These are phyloP conservation scores for Alloscopus bannaensis DNA, from an alignment of 2,888 invertebrate species.

Conservation along the genomic window DNA sequence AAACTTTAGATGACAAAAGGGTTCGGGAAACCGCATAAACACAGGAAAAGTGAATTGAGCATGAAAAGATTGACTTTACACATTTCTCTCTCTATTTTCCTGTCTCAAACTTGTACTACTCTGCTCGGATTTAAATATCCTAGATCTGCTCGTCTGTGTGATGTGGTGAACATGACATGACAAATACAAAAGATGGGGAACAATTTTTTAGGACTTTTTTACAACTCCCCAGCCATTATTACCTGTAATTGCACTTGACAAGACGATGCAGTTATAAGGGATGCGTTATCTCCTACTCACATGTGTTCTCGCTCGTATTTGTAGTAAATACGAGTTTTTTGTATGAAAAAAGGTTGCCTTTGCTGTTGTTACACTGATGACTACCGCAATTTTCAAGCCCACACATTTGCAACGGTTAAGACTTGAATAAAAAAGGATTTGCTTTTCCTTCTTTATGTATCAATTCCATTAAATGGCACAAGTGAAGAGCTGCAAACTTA, in stretches of 20 bases:
- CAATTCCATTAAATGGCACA: too few species aligned
- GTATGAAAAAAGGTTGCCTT: too few species aligned
- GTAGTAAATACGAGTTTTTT: too few species aligned
- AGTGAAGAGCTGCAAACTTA: neutral
- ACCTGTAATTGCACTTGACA: conserved; percentile 19
- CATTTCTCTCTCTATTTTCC: neutral
- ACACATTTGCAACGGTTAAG: conserved; percentile 18
- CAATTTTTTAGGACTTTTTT: neutral
- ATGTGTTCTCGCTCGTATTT: too few species aligned
- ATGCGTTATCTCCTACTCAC: neutral
- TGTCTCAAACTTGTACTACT: too few species aligned
- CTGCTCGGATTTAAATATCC: conserved; percentile 16
- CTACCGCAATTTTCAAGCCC: conserved; percentile 9
- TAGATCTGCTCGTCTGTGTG: neutral
- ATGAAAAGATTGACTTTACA: conserved; percentile 1
- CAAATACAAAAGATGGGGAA: too few species aligned
- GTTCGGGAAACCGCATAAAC: conserved; percentile 14
- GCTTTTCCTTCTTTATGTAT: conserved; percentile 1
- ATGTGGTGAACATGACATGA: too few species aligned
- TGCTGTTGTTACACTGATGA: neutral
- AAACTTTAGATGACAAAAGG: neutral
- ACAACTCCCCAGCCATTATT: neutral
- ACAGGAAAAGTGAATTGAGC: conserved; percentile 17
- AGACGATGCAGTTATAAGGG: neutral
- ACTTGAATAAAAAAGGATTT: neutral